phyloP scores from a whole-genome alignment of 2,888 invertebrate species.

The Cenopis cana region DNA sequence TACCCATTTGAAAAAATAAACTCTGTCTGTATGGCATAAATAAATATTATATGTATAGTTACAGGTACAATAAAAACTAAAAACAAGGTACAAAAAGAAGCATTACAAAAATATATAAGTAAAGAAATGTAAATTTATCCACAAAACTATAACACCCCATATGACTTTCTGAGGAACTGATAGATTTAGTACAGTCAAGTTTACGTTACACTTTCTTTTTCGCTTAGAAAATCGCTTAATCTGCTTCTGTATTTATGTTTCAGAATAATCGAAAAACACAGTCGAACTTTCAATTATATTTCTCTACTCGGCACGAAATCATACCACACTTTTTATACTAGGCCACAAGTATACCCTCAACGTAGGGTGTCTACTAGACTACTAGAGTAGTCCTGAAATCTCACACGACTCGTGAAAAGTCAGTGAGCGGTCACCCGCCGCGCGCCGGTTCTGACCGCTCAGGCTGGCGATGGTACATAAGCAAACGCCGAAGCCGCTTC shows the following conservation, averaged over 20 bases:
- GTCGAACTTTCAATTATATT: background rate
- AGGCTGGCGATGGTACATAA: conserved; percentile 74
- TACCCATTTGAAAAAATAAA: no score
- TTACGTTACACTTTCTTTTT: no score
- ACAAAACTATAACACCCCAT: no score
- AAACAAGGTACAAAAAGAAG: no score
- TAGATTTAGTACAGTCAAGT: no score
- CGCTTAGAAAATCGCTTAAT: no score
- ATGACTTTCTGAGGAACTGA: no score
- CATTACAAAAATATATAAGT: no score
- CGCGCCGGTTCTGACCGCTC: conserved; percentile 78
- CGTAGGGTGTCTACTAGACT: background rate
- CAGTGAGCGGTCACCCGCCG: conserved; percentile 57
- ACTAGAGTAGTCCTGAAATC: conserved; percentile 21
- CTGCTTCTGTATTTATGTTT: conserved; percentile 19
- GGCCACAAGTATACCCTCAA: background rate
- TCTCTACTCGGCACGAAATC: background rate
- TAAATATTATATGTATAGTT: no score
- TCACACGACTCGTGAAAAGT: conserved; percentile 4
- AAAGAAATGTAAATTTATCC: no score
- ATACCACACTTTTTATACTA: background rate
- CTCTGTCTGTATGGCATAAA: no score
- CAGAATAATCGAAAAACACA: background rate
- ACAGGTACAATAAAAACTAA: no score
- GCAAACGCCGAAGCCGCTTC: conserved; percentile 59